phyloP scores from a whole-genome alignment of 2,797 vertebrate genomes.

The Aselliscus stoliczkanus region DNA sequence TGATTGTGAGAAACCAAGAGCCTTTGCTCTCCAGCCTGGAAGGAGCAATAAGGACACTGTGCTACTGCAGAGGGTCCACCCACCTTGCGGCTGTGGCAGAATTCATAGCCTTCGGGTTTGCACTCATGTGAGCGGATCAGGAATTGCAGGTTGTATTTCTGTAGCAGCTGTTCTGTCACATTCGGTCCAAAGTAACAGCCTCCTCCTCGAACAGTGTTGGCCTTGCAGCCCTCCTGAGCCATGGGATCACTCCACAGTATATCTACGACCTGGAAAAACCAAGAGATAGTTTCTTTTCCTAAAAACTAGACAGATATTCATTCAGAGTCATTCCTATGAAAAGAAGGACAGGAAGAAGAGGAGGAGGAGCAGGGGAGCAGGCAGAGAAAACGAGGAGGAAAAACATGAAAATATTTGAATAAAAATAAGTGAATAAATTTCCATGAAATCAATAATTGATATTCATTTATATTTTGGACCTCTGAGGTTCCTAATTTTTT shows the following conservation, averaged over 20 bases:
- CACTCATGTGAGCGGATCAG: slow-evolving; percentile 96
- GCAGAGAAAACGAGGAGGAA: not conserved
- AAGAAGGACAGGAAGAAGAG: not conserved
- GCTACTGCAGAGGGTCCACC: not conserved
- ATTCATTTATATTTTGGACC: not conserved
- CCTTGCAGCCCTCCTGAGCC: slow-evolving; percentile 89
- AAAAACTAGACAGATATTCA: not conserved
- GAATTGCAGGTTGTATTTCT: slow-evolving; percentile 87
- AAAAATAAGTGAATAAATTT: not conserved
- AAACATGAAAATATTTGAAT: not conserved
- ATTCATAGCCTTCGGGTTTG: slow-evolving; percentile 95
- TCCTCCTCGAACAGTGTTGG: slow-evolving; percentile 89
- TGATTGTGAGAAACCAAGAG: accelerated
- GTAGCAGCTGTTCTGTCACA: slow-evolving; percentile 87
- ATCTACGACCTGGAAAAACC: slow-evolving; percentile 85
- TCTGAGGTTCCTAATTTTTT: not conserved
- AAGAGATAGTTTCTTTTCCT: not conserved
- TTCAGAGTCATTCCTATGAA: not conserved
- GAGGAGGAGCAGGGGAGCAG: not conserved
- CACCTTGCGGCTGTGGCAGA: slow-evolving; percentile 91
- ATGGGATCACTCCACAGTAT: slow-evolving; percentile 95
- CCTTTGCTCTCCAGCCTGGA: accelerated
- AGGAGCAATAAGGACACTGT: too few species aligned
- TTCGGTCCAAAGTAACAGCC: slow-evolving; percentile 97
- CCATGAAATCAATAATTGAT: not conserved